Evolutionary conservation across 2,888 invertebrate genomes (phyloP).

Genomic region (Nowickia ferox): DNA sequence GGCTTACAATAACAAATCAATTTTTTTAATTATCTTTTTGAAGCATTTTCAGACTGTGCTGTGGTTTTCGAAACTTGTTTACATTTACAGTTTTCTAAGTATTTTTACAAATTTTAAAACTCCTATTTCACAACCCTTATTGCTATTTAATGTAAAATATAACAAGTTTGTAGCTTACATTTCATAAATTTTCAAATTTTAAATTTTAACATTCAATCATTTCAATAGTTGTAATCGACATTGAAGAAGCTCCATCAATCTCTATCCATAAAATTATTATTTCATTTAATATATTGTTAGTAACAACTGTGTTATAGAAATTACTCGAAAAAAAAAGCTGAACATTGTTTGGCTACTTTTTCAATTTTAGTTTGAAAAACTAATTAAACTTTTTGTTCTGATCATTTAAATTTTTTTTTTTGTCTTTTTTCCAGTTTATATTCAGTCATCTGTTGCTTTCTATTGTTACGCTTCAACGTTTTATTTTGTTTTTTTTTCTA

Average conservation of each 20-base stretch:
- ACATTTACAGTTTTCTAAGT: background rate
- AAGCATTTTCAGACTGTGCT: background rate
- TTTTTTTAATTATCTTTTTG: background rate
- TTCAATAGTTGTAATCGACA: background rate
- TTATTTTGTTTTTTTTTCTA: background rate
- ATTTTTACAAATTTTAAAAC: slow-evolving; percentile 1
- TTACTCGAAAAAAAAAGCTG: slow-evolving; percentile 25
- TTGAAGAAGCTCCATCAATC: too few relatives aligned
- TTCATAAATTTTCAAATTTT: background rate
- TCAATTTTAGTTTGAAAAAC: slow-evolving; percentile 70
- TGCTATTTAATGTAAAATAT: background rate
- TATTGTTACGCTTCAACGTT: slow-evolving; percentile 42
- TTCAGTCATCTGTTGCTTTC: slow-evolving; percentile 63
- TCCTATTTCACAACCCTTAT: too few relatives aligned
- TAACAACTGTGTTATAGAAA: slow-evolving; percentile 51
- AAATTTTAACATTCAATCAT: too few relatives aligned
- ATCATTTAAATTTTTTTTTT: slow-evolving; percentile 1
- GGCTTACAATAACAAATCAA: too few relatives aligned
- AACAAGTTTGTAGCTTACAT: background rate
- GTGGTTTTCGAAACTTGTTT: background rate
- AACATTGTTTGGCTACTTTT: slow-evolving; percentile 65
- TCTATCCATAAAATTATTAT: slow-evolving; percentile 13
- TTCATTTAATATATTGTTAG: slow-evolving; percentile 52
- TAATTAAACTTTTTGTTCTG: slow-evolving; percentile 68
- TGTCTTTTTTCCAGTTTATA: slow-evolving; percentile 25